Evolutionary conservation across 2,113 vertebrate genomes (phyloP).

Genomic region (Anhinga anhinga): DNA sequence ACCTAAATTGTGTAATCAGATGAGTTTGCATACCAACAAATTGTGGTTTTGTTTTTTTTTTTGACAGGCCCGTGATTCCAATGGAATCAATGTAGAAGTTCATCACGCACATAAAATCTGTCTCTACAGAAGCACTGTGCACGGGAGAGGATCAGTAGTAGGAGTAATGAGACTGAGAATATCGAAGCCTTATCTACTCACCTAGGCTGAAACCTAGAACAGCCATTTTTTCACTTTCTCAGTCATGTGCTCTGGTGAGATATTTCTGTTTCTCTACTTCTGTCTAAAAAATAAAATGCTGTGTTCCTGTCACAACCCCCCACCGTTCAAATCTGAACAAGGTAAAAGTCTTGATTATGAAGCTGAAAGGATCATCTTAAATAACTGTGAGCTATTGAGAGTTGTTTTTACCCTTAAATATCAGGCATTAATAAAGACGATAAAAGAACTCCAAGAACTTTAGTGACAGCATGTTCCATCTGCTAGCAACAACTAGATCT

Average conservation of each 20-base stretch:
- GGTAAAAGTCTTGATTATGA: background rate
- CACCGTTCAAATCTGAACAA: background rate
- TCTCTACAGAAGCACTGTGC: background rate
- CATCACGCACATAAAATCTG: background rate
- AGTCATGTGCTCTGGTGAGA: background rate
- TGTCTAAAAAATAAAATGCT: background rate
- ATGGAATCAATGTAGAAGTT: background rate
- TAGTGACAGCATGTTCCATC: slow-evolving; percentile 11
- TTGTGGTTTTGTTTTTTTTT: background rate
- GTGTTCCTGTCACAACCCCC: background rate
- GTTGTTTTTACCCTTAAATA: slow-evolving; percentile 18
- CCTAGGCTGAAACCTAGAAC: background rate
- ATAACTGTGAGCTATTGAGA: background rate
- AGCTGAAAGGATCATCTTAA: background rate
- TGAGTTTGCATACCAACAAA: background rate
- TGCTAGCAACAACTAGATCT: background rate
- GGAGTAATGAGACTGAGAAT: background rate
- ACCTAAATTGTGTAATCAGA: background rate
- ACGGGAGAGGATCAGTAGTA: background rate
- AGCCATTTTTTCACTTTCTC: background rate
- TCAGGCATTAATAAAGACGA: slow-evolving; percentile 9
- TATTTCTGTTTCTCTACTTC: background rate
- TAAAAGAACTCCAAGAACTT: slow-evolving; percentile 56
- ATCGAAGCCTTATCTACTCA: background rate
- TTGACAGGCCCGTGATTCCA: background rate